Percentiles rank a stretch among this genome's conserved stretches.
Conservation (phyloP, 2,888 invertebrate species). For the Patella pellucida region DNA sequence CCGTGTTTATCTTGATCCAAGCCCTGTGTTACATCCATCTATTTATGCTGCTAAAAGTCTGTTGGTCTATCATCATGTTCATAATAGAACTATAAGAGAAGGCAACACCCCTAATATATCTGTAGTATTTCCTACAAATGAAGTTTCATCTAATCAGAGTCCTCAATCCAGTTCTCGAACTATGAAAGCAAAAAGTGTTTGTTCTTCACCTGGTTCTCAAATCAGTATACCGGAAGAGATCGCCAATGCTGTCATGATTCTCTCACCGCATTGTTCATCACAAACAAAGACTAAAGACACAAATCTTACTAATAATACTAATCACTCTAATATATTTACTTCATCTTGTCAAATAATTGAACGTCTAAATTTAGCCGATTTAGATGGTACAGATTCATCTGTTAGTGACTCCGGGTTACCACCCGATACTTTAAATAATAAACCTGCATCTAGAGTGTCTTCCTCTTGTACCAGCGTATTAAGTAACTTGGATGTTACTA, state of each 20-base stretch:
- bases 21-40: conserved; percentile 82
- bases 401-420: conserved; percentile 22
- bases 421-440: conserved; percentile 32
- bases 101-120: not conserved
- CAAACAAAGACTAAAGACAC: not conserved
- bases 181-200: not conserved
- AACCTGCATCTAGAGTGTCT: conserved; percentile 31
- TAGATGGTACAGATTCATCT: conserved; percentile 45
- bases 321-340: not conserved
- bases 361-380: conserved; percentile 52
- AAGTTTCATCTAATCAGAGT: not conserved
- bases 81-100: conserved; percentile 49
- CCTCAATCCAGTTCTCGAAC: not conserved
- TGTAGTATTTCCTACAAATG: not conserved
- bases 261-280: not conserved
- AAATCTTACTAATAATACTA: not conserved
- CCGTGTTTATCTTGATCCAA: conserved; percentile 86
- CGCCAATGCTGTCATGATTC: not conserved
- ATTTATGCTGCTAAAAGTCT: conserved; percentile 87
- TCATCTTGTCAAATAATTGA: conserved; percentile 37
- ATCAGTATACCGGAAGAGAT: not conserved
- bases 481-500: conserved; percentile 30
- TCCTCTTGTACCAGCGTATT: conserved; percentile 58
- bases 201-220: not conserved
- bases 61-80: conserved; percentile 71